Base-by-base conservation (phyloP, 2,888 invertebrate genomes). In the Lasioglossum oenotherae region DNA sequence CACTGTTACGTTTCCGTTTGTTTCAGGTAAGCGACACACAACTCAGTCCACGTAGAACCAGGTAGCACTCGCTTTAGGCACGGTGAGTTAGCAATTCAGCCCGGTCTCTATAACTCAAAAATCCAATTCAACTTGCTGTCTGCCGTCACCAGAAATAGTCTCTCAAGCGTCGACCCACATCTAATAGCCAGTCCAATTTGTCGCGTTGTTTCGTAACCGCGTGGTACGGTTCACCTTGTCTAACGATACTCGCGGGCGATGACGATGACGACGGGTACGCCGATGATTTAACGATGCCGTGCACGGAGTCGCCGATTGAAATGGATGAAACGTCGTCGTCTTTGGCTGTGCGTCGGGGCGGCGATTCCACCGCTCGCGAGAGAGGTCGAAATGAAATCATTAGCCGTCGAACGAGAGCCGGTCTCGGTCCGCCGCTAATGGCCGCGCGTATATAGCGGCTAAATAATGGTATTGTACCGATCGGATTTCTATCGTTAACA, bases 401-500 rank as follows among this genome's bases (percentile, higher is more conserved):
- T 93, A 93, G 91, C 91, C 85, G 84, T 71, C 83, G 83, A 78
- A 76, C 80, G 49, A 67, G 81, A 76, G 81, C 74, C 46, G 73
- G 74, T 73, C 80, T 41, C 76, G 76, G 69, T 69, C 82, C 82
- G 82, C 86, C 84, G 88, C 91, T 93, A 93, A 93, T 93, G 93
- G 92, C 87, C 76, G 46, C 84, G 72, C 88, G 80, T 86, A 86
- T 87, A 91, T 87, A 86, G 57, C 88, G 88, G 91, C 91, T 93
- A 93, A 94, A 94, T 94, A 94, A 94, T 94, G 93, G 94, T 92
- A 94, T 94, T 94, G 94, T 94, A 93, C 92, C 91, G 92, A 93
- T 93, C 91, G 93, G 92, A 94, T 94, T 94, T 94, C 94, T 94
- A 94, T 94, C 94, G 94, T 94, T 94, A 94, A 94, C 94, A 94